Percentiles rank a stretch among this genome's conserved stretches.
These are phyloP conservation scores for Pimpla rufipes DNA, from an alignment of 2,888 invertebrate species.

Conservation along the genomic window DNA sequence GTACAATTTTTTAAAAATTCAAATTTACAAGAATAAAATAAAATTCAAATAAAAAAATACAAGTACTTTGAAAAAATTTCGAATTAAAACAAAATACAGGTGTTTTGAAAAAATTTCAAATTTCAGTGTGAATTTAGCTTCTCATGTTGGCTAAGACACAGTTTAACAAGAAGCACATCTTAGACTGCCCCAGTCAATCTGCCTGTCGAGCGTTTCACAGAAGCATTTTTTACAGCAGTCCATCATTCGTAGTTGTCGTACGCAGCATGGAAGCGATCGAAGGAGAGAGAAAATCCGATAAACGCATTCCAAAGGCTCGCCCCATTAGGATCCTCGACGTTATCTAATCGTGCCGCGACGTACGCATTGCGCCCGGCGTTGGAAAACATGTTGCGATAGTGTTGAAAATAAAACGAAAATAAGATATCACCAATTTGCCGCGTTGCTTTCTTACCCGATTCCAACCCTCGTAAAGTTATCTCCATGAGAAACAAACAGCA, in stretches of 20 bases:
- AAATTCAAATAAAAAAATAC: no score
- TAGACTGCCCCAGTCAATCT: no score
- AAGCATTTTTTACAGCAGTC: background rate
- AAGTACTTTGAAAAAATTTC: no score
- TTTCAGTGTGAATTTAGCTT: no score
- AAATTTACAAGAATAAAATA: no score
- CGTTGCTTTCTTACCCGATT: background rate
- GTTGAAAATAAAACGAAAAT: background rate
- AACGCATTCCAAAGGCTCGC: constrained; percentile 55
- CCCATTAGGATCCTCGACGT: constrained; percentile 38
- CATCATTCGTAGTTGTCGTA: background rate
- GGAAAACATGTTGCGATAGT: constrained; percentile 21
- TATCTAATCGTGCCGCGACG: constrained; percentile 55
- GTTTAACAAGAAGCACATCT: background rate
- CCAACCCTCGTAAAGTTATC: background rate
- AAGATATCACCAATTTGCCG: background rate
- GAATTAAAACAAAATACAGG: no score
- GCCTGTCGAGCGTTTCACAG: background rate
- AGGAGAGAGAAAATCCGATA: constrained; percentile 41
- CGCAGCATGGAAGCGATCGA: constrained; percentile 10
- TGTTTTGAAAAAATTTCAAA: no score
- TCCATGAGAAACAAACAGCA: background rate
- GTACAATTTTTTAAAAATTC: no score
- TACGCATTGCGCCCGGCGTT: constrained; percentile 15
- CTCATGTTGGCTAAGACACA: no score